phyloP scores from a whole-genome alignment of 1,140 invertebrate genomes.

The Papilio glaucus region DNA sequence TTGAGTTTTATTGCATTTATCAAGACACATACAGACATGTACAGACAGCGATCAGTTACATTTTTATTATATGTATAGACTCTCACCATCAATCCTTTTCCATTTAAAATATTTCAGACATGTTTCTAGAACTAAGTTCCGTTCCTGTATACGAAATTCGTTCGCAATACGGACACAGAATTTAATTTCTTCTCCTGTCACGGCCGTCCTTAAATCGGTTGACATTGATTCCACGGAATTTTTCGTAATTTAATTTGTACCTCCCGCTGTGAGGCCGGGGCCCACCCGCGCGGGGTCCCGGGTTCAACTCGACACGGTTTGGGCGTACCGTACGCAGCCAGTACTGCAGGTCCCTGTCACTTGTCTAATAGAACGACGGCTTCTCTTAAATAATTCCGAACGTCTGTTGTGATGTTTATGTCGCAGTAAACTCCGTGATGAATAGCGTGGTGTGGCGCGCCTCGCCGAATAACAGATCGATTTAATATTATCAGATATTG shows the following conservation, averaged over 20 bases:
- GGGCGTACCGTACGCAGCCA: constrained; percentile 41
- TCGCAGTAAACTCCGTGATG: constrained; percentile 14
- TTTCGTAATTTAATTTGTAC: constrained; percentile 48
- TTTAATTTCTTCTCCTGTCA: constrained; percentile 40
- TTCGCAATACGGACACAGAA: constrained; percentile 38
- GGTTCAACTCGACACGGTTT: constrained; percentile 56
- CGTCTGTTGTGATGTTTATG: constrained; percentile 27
- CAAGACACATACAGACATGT: no score
- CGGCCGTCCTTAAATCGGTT: constrained; percentile 43
- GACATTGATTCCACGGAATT: constrained; percentile 47
- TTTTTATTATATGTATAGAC: no score
- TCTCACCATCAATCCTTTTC: no score
- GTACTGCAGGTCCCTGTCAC: constrained; percentile 43
- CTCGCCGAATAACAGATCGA: constrained; percentile 27
- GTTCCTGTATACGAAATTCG: background rate
- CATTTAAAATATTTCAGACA: background rate
- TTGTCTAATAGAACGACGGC: constrained; percentile 9
- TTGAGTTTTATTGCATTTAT: no score
- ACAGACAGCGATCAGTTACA: no score
- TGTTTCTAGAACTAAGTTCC: background rate
- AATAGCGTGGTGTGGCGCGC: background rate
- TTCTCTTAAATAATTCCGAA: constrained; percentile 24
- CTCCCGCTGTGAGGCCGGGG: constrained; percentile 20
- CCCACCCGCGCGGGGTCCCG: constrained; percentile 41
- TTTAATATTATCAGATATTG: constrained; percentile 13